Evolutionary conservation across 1,140 invertebrate species (phyloP).

Genomic region (Sarcophaga peregrina): DNA sequence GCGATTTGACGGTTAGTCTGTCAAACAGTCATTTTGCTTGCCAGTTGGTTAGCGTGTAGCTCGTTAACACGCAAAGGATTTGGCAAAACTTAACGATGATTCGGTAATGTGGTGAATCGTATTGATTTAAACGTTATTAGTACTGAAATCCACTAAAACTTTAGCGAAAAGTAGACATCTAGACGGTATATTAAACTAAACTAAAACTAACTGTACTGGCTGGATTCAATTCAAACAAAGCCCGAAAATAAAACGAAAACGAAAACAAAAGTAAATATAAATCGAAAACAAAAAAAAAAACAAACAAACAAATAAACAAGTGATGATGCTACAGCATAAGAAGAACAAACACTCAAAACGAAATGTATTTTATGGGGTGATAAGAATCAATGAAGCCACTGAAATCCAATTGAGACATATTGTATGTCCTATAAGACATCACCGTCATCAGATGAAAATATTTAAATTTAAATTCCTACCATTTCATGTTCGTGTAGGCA

Average conservation of each 20-base stretch:
- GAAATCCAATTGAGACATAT: conserved; percentile 67
- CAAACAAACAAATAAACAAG: conserved; percentile 12
- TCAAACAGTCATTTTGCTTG: neutral
- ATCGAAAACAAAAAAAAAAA: neutral
- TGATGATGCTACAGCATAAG: neutral
- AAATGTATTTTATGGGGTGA: conserved; percentile 67
- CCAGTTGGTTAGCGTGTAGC: too few relatives aligned
- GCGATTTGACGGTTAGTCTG: neutral
- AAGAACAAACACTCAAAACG: conserved; percentile 61
- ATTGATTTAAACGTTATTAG: neutral
- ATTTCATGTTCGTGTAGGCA: conserved; percentile 6
- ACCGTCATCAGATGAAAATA: conserved; percentile 48
- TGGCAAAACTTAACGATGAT: neutral
- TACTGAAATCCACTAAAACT: neutral
- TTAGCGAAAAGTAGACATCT: neutral
- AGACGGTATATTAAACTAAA: conserved; percentile 30
- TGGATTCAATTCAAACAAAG: neutral
- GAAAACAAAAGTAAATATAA: neutral
- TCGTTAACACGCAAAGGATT: neutral
- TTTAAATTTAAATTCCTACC: conserved; percentile 53
- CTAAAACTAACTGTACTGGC: neutral
- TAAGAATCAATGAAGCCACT: conserved; percentile 67
- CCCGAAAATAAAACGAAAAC: neutral
- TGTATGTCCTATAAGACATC: conserved; percentile 49
- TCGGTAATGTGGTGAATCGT: conserved; percentile 25